These are phyloP conservation scores for Cyclura pinguis DNA, from an alignment of 2,797 vertebrate species.

Conservation along the genomic window DNA sequence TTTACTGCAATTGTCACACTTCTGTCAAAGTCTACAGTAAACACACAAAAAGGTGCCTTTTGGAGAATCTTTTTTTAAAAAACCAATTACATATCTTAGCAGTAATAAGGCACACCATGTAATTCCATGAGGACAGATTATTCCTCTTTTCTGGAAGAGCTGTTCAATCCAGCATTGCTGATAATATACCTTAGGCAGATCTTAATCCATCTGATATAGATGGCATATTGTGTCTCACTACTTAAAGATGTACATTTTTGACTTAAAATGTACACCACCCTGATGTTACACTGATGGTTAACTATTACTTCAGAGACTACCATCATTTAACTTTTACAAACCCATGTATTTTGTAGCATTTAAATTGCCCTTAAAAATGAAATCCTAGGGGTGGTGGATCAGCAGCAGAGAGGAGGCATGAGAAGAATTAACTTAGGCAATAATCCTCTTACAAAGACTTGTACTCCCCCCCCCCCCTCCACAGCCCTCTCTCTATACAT, in stretches of 20 bases:
- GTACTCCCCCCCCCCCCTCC: not conserved
- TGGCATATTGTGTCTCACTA: slow-evolving; percentile 39
- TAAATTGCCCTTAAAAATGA: slow-evolving; percentile 11
- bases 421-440: slow-evolving; percentile 27
- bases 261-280: not conserved
- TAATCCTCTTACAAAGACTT: slow-evolving; percentile 29
- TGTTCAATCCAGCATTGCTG: slow-evolving; percentile 29
- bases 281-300: slow-evolving; percentile 14
- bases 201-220: slow-evolving; percentile 26
- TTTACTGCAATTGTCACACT: slow-evolving; percentile 1
- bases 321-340: slow-evolving; percentile 26
- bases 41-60: not conserved
- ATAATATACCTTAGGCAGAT: slow-evolving; percentile 8
- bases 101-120: not conserved
- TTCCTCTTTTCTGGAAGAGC: not conserved
- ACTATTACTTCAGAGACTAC: slow-evolving; percentile 32
- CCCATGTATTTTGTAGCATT: not conserved
- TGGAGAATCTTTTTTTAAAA: slow-evolving; percentile 36
- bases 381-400: not conserved
- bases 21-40: slow-evolving; percentile 27
- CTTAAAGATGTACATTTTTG: slow-evolving; percentile 43
- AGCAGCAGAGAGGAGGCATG: not conserved
- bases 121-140: slow-evolving; percentile 30
- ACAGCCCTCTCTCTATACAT: too few relatives aligned
- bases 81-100: slow-evolving; percentile 43